Evolutionary conservation across 1,140 invertebrate genomes (phyloP), one percentile per base, ranked within the genome.

Genomic region (Plodia interpunctella): DNA sequence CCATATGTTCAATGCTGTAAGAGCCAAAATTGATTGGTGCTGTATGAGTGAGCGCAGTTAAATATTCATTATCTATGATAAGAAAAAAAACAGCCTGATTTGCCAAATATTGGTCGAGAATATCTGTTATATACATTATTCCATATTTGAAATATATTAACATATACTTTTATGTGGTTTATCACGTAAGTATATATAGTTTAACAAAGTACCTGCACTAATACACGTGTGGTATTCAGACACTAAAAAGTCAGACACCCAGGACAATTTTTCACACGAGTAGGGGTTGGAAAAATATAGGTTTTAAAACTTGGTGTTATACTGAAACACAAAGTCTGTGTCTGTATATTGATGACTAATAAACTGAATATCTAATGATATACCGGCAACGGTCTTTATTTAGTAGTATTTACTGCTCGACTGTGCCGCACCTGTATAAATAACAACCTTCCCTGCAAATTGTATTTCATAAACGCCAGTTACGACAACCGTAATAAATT

Each of bases 11-110:
- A 28, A n/a, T 21, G 10, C 9, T 35, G 5, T 63, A 75, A 63
- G 65, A 62, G 59, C 28, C 20, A n/a, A 57, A 55, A 25, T 55
- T 20, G 28, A 17, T 32, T 18, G 59, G 57, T 30, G 2, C 2
- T 17, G 21, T 62, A 18, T 18, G 25, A 38, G 35, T 50, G 28
- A 21, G 13, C 11, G 35, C 51, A 44, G 51, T 74, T 66, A 67
- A 73, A 72, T 73, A 79, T 75, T 74, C 53, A 76, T 63, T 59
- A 68, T 68, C 72, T 72, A 74, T 73, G 74, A 70, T 73, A 71
- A 57, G 54, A 68, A 66, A 65, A 53, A 51, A 63, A 72, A 64
- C 59, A 68, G 62, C 74, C 30, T 19, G 55, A 60, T 49, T 57
- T 62, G 20, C 53, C 61, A 66, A 75, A 78, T 70, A 72, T 70